These are phyloP conservation scores for Coturnix japonica DNA, from an alignment of 2,113 vertebrate species.

Conservation along the genomic window DNA sequence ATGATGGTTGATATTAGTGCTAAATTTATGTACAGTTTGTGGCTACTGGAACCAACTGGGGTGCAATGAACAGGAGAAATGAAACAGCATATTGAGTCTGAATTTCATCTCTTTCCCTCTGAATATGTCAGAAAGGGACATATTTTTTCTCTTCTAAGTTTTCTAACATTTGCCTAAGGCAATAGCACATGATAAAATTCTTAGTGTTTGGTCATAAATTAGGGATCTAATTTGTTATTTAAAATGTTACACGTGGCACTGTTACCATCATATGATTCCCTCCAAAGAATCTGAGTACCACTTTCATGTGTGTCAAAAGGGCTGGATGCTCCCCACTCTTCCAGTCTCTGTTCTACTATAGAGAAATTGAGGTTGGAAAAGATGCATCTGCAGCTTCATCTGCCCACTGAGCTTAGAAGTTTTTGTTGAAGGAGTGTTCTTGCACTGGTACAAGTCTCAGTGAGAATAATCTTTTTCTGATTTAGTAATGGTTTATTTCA, in stretches of 20 bases:
- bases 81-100: not conserved
- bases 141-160: not conserved
- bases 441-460: not conserved
- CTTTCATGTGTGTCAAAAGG: not conserved
- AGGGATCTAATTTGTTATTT: not conserved
- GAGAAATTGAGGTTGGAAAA: not conserved
- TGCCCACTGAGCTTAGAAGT: not conserved
- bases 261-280: not conserved
- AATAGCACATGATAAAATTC: not conserved
- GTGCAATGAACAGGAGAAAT: not conserved
- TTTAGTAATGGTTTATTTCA: conserved; percentile 3
- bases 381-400: not conserved
- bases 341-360: not conserved
- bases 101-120: not conserved
- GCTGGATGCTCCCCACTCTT: not conserved
- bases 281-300: not conserved
- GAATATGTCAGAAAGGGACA: not conserved
- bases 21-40: not conserved
- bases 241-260: not conserved
- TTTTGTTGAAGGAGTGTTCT: not conserved
- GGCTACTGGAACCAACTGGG: not conserved
- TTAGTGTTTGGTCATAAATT: not conserved
- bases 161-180: not conserved
- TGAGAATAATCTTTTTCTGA: not conserved
- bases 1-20: not conserved